Base-by-base conservation (phyloP, 2,888 invertebrate genomes). In the Standfussiana lucernea region DNA sequence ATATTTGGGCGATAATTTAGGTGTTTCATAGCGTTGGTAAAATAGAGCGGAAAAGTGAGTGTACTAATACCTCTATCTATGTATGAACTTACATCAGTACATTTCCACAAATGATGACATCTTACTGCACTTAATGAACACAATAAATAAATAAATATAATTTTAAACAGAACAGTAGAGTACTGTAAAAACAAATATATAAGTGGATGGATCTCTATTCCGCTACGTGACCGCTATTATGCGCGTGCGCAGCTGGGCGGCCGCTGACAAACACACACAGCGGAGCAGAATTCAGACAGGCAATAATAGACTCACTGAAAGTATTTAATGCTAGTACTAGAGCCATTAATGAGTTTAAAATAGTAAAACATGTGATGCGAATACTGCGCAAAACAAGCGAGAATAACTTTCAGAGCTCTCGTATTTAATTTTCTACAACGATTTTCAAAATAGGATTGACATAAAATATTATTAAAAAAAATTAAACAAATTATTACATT, bases 241-340 rank as follows among this genome's bases (percentile, higher is more conserved):
- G 74, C 74, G 64, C 24, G 42, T 18, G 80, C 80, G 80, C 76
- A 75, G 62, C 71, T 80, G 61, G 68, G 65, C 72, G 53, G 77
- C 59, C n/a, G 50, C 56, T 35, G 13, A 32, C n/a, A 28, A 13
- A 24, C n/a, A 32, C 59, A 10, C 56, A 71, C 59, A 72, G 64
- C 21, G 18, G 28, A n/a, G n/a, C 42, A 7, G 32, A 3, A 40
- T 5, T 45, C 59, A 68, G 62, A 40, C 5, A 37, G 6, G 61
- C 13, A 13, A 77, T 50, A 15, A 24, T 3, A 50, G 32, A 35
- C 21, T 67, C 18, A 37, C n/a, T 24, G n/a, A 18, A 42, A 15
- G 21, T n/a, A 32, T 5, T 0, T 42, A 6, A n/a, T 42, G 21
- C 15, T 59, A 13, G 11, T 18, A 18, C 53, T n/a, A 28, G 5